Base-by-base conservation (phyloP, 1,140 invertebrate species). In the Conus ventricosus region DNA sequence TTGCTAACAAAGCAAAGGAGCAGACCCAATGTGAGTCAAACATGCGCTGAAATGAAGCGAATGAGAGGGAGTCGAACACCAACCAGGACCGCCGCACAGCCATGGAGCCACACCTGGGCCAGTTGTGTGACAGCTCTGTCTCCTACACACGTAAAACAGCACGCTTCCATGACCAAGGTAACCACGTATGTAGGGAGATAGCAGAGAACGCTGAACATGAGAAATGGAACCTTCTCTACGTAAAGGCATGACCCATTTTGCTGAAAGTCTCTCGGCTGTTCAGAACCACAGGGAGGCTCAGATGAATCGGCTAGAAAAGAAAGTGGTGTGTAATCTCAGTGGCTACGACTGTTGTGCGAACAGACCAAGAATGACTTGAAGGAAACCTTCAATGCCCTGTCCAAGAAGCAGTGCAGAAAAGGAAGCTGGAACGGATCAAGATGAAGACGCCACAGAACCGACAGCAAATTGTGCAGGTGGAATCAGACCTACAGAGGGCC, bases 241-340 rank as follows among this genome's bases (percentile, higher is more conserved):
- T 20, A 71, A 92, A 85, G 89, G 90, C 81, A 86, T 94, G 25
- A 91, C 91, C 75, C 90, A 93, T 76, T 95, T 94, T 92, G 92
- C 94, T 17, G 91, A 94, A 71, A 92, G 92, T 89, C 85, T 94
- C 15, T 93, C 93, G 23, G 90, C 93, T 25, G 91, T 95, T 67
- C 94, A 95, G 88, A 94, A 95, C 85, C 94, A 95, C 89, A 92
- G 94, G 91, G 91, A 95, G 76, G 93, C 94, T 25, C 87, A 95
- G 90, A 92, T 94, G 17, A 89, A 91, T 83, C 90, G 94, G 76
- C 87, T 94, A n/a, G 94, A 94, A 75, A 90, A 91, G 15, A 94
- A 94, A 88, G 92, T 94, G 51, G 89, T 94, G n/a, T 85, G 89
- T 63, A 93, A 92, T 20, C 4, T 20, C 4, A 91, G 90, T 84